Evolutionary conservation across 2,797 vertebrate genomes (phyloP), one percentile per base, ranked within the genome.

Genomic region (Acestrorhynchus altus): DNA sequence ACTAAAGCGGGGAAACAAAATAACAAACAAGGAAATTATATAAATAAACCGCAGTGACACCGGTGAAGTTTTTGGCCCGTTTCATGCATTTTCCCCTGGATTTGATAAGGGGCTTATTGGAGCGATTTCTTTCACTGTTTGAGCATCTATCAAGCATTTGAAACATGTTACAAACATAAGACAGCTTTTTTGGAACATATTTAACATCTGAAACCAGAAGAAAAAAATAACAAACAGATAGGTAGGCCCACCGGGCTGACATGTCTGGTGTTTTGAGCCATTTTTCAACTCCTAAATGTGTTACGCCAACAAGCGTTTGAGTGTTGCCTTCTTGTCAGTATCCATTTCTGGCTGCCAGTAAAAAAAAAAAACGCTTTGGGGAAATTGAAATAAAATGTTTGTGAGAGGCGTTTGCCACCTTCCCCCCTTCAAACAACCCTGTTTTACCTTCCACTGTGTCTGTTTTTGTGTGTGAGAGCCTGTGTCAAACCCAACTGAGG

Each of bases 11-110:
- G 69, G 44, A 59, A 47, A 79, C 54, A 77, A 73, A 52, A 83
- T 54, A 83, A 82, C 75, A 82, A 84, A 85, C 65, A 78, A 83
- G 63, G 59, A 76, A 74, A 84, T 82, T 82, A 82, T 86, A 83
- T 81, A 86, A 86, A 86, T 81, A 82, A 84, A 83, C 49, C 72
- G 28, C 20, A 35, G 66, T 51, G 71, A 74, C 65, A 68, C 39
- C 15, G 46, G 68, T 57, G 73, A 85, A 74, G 54, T 81, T 85
- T 35, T 83, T 59, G 42, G 40, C 57, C 42, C 42, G 54, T 70
- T 35, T 77, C 49, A 13, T 35, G 47, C 67, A 61, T 57, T 67
- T 76, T 83, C 31, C 9, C 9, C 20, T 22, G 31, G 65, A 70
- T 81, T 71, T 65, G 71, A 72, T 72, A 72, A 75, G 39, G 69